Percentiles rank a stretch among this genome's conserved stretches.
Conservation (phyloP, 2,113 vertebrate genomes). For the Pelodiscus sinensis region DNA sequence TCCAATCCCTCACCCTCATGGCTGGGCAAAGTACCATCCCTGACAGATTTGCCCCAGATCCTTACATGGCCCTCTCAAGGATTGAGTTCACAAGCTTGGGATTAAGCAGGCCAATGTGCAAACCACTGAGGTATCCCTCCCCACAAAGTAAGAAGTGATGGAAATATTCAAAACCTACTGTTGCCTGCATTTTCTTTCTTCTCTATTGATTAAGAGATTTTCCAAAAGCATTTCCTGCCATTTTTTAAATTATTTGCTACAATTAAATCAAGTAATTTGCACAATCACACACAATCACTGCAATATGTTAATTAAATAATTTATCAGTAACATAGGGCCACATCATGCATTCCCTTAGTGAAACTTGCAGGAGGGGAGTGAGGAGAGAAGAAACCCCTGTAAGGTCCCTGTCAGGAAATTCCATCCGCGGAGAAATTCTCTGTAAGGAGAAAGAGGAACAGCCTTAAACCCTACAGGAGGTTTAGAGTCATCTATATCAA, state of each 20-base stretch:
- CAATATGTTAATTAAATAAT: neutral
- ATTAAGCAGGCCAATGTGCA: no score
- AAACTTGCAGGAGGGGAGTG: neutral
- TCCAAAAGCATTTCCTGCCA: neutral
- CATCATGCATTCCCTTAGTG: neutral
- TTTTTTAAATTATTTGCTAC: neutral
- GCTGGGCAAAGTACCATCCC: no score
- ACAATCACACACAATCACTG: neutral
- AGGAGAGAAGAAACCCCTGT: neutral
- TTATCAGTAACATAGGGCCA: neutral
- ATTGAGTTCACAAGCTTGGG: no score
- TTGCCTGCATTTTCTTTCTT: neutral
- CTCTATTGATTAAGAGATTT: neutral
- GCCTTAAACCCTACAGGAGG: neutral
- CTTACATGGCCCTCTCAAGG: no score
- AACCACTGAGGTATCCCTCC: no score
- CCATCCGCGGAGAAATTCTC: neutral
- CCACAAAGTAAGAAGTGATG: neutral
- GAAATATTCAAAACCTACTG: conserved; percentile 17
- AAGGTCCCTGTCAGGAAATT: neutral
- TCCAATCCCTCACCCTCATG: no score
- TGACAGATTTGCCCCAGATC: no score
- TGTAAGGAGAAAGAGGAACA: neutral
- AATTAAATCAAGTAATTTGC: neutral
- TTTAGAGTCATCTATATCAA: neutral